Conservation (phyloP, 2,888 invertebrate species). For the Scrobipalpa atriplicella region DNA sequence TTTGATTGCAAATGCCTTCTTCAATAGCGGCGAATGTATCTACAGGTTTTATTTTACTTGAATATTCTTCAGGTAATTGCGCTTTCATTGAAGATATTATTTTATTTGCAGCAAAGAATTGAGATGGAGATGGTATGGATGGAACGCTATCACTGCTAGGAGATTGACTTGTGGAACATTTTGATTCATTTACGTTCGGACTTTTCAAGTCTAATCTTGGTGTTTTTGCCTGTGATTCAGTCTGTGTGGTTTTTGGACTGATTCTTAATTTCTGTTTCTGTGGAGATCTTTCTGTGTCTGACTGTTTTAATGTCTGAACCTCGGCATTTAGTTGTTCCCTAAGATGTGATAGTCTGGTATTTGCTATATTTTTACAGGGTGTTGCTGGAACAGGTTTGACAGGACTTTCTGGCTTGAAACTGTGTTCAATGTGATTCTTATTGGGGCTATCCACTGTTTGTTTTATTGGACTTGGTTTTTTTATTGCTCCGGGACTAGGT, state of each 20-base stretch:
- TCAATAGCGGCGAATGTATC: conserved; percentile 76
- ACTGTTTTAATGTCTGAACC: conserved; percentile 38
- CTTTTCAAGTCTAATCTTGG: conserved; percentile 40
- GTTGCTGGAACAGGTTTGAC: conserved; percentile 33
- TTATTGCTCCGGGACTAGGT: conserved; percentile 18
- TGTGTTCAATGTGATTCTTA: not conserved
- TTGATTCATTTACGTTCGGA: conserved; percentile 55
- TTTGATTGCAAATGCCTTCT: conserved; percentile 70
- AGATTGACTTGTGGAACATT: conserved; percentile 54
- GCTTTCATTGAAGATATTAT: conserved; percentile 77
- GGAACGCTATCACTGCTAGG: conserved; percentile 66
- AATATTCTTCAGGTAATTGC: conserved; percentile 69
- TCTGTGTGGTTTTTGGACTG: conserved; percentile 46
- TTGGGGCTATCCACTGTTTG: conserved; percentile 1
- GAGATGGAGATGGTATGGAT: conserved; percentile 68
- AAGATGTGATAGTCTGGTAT: conserved; percentile 56
- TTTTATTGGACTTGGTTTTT: conserved; percentile 9
- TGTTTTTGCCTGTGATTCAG: conserved; percentile 47
- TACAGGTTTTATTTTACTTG: conserved; percentile 60
- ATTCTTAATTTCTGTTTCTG: conserved; percentile 43
- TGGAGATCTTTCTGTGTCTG: conserved; percentile 47
- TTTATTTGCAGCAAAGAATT: conserved; percentile 75
- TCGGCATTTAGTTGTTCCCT: conserved; percentile 56
- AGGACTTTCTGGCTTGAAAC: conserved; percentile 34
- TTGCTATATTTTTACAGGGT: conserved; percentile 58